Evolutionary conservation across 1,140 invertebrate species (phyloP).

Genomic region (Zaprionus vittiger): DNA sequence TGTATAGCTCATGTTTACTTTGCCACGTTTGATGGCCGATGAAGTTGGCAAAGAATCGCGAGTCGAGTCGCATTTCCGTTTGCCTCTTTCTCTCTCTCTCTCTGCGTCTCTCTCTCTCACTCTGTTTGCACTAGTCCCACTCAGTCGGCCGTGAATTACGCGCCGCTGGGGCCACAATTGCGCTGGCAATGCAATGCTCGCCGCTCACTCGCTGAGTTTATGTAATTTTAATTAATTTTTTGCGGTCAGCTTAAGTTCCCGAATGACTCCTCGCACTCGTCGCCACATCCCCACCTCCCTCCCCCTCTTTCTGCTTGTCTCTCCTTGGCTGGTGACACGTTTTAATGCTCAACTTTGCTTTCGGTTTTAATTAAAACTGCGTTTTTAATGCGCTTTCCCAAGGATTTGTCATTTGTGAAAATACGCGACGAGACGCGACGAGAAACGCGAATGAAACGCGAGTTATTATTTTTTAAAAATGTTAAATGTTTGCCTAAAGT

Average conservation of each 20-base stretch:
- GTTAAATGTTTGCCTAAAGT: constrained; percentile 30
- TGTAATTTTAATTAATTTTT: constrained; percentile 79
- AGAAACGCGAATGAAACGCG: background rate
- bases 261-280: constrained; percentile 23
- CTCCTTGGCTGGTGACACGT: constrained; percentile 46
- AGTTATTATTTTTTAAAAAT: background rate
- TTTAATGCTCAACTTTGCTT: constrained; percentile 70
- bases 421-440: background rate
- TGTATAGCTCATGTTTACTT: constrained; percentile 30
- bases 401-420: constrained; percentile 30
- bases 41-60: constrained; percentile 33
- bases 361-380: constrained; percentile 77
- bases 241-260: constrained; percentile 65
- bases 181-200: constrained; percentile 4
- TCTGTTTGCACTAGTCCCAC: background rate
- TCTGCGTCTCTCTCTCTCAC: background rate
- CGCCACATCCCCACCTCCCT: background rate
- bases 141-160: constrained; percentile 41
- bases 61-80: background rate
- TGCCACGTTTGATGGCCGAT: constrained; percentile 31
- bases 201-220: constrained; percentile 22
- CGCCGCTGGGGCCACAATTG: constrained; percentile 22
- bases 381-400: constrained; percentile 73
- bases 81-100: background rate
- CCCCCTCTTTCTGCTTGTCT: background rate